phyloP scores from a whole-genome alignment of 1,140 invertebrate genomes.

The Bombyx mori region ASM3026992v2 NC_085118.1:13834001-13834500 shows the following conservation, averaged over 20 bases:
- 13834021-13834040: constrained; percentile 74
- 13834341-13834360: neutral
- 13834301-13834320: neutral
- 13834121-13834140: constrained; percentile 98
- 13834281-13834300: neutral
- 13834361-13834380: neutral
- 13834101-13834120: constrained; percentile 97
- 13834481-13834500: too few relatives aligned
- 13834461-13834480: neutral
- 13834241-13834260: neutral
- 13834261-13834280: neutral
- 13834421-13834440: neutral
- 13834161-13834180: neutral
- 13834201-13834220: neutral
- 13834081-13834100: constrained; percentile 93
- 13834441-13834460: neutral
- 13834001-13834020: constrained; percentile 25
- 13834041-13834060: constrained; percentile 84
- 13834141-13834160: constrained; percentile 80
- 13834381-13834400: neutral
- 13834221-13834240: neutral
- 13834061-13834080: constrained; percentile 95
- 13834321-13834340: neutral
- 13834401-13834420: neutral
- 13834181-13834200: neutral